A percentile compares a stretch with the other conserved stretches of the same genome.
Evolutionary conservation across 2,113 vertebrate genomes (phyloP).

Genomic region (Illadopsis cleaveri): DNA sequence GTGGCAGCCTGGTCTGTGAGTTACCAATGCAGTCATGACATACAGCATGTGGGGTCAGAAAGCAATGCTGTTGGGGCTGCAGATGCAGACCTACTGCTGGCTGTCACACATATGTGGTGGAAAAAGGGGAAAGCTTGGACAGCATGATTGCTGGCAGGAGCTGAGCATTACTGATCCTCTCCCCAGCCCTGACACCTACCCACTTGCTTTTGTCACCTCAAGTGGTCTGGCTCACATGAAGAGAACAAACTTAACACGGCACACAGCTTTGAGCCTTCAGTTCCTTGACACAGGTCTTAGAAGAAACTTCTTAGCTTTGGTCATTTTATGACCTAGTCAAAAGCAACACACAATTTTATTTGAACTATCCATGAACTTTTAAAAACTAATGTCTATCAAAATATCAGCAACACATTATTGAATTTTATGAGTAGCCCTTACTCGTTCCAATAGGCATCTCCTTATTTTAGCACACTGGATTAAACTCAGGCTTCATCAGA

Average conservation of each 20-base stretch:
- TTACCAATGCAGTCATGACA: background rate
- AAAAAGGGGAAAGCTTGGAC: background rate
- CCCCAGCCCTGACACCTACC: background rate
- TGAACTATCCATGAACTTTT: background rate
- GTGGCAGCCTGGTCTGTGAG: background rate
- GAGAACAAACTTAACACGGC: background rate
- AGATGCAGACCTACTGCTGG: background rate
- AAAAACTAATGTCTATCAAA: background rate
- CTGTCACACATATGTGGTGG: background rate
- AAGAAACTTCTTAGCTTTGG: background rate
- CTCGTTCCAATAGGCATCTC: background rate
- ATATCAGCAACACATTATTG: background rate
- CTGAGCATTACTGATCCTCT: background rate
- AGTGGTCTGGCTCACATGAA: background rate
- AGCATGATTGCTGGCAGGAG: background rate
- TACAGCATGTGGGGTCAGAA: background rate
- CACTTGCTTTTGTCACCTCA: background rate
- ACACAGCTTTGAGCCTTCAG: background rate
- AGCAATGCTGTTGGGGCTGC: background rate
- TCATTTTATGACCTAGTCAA: background rate
- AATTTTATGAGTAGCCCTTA: background rate
- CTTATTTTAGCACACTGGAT: background rate
- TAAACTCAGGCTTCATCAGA: background rate
- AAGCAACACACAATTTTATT: background rate
- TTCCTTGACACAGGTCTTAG: background rate